Evolutionary conservation across 2,888 invertebrate genomes (phyloP).

Genomic region (Rhogogaster chlorosoma): DNA sequence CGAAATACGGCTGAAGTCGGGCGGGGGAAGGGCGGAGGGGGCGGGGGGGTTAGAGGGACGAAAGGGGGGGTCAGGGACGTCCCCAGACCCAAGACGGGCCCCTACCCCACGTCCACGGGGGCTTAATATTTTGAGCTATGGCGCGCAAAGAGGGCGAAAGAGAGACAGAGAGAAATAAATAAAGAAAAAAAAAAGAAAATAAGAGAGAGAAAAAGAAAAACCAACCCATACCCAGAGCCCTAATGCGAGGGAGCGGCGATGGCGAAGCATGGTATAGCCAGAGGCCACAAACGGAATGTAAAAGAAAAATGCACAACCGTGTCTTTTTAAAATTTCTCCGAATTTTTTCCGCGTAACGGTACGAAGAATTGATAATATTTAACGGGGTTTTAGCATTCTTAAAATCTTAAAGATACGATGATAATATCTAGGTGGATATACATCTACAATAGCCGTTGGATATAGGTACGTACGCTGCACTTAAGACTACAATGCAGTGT

Average conservation of each 20-base stretch:
- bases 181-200: constrained; percentile 53
- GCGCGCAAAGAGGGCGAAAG: constrained; percentile 50
- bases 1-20: constrained; percentile 61
- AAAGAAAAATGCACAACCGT: constrained; percentile 17
- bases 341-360: constrained; percentile 38
- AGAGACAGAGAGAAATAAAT: constrained; percentile 54
- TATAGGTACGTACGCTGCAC: background rate
- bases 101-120: constrained; percentile 59
- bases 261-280: constrained; percentile 8
- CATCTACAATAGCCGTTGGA: constrained; percentile 1
- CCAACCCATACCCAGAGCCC: constrained; percentile 61
- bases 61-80: constrained; percentile 61
- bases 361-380: constrained; percentile 36
- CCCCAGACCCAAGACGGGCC: constrained; percentile 52
- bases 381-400: constrained; percentile 16
- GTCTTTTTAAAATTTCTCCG: background rate
- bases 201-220: constrained; percentile 50
- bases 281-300: constrained; percentile 36
- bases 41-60: constrained; percentile 58
- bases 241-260: constrained; percentile 40
- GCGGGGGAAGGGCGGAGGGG: constrained; percentile 56
- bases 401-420: background rate
- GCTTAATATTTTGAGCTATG: constrained; percentile 60
- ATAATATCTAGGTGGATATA: background rate
- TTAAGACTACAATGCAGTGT: background rate